Base-by-base conservation (phyloP, 92 coral and sea anemone genomes). In the Porites rus region DNA sequence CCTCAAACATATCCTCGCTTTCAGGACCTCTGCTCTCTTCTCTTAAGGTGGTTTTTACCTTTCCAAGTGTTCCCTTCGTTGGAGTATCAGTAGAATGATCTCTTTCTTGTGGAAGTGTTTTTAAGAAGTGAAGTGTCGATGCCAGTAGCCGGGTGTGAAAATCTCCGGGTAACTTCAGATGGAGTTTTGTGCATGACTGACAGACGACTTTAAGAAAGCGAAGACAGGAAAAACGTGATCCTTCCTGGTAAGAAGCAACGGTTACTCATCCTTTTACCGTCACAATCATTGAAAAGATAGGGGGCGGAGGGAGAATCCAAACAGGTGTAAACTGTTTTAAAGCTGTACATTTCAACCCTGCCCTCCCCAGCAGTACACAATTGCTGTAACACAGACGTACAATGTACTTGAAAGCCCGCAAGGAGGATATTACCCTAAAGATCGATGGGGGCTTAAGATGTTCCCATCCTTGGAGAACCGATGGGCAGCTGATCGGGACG, bases 141-240 rank as follows among this genome's bases (percentile, higher is more conserved):
- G 96, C 92, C 9, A 94, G 84, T 10, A 92, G 80, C 58, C 91
- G 76, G 46, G 69, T 12, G 74, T 90, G 93, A 50, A 93, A 93
- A 68, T 77, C 82, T 14, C 88, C 86, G 11, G 94, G 94, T 70
- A 93, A 72, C 63, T 84, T 77, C n/a, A 88, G 63, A 2, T 66
- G 54, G 22, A 84, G 73, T 8, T 56, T 69, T 20, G 78, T 75
- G 16, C 86, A 71, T 11, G 95, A 92, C 72, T 71, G 64, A 38
- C 85, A 81, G 11, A 89, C 71, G 25, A 89, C 68, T 54, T 72
- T 20, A 64, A 92, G 93, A 43, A 92, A 86, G 31, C 75, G 91
- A 2, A 92, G 89, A 50, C 83, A 86, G 66, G 93, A 75, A 77
- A 28, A 84, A 12, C 76, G 10, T 20, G 51, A 65, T 68, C 59